Percentiles rank a stretch among this genome's conserved stretches.
These are phyloP conservation scores for Arvicanthis niloticus DNA, from an alignment of 2,113 vertebrate genomes.

Conservation along the genomic window DNA sequence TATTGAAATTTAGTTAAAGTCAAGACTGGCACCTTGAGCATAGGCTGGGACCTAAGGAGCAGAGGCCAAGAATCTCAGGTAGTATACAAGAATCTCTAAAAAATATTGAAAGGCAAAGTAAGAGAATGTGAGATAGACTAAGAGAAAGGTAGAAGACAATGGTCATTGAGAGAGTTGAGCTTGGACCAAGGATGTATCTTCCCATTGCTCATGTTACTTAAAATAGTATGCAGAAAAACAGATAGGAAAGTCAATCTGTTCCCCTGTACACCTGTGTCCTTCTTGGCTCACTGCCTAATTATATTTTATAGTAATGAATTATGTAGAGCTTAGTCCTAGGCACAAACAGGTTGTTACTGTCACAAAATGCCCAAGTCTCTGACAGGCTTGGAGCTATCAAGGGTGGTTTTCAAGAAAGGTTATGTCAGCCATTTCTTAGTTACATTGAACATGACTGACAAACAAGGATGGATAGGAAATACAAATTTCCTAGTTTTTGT, in stretches of 20 bases:
- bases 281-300: neutral
- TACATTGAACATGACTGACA: neutral
- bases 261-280: neutral
- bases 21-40: neutral
- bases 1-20: neutral
- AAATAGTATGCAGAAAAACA: neutral
- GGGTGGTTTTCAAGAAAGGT: neutral
- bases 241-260: neutral
- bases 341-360: neutral
- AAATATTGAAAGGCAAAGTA: neutral
- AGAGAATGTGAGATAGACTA: neutral
- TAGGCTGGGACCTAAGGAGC: neutral
- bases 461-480: constrained; percentile 23
- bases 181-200: neutral
- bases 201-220: neutral
- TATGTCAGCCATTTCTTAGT: neutral
- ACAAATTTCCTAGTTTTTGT: neutral
- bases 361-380: neutral
- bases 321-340: neutral
- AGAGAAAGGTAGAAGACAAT: neutral
- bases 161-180: neutral
- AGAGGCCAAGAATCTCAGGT: neutral
- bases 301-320: neutral
- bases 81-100: neutral
- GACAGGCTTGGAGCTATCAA: neutral